Evolutionary conservation across 2,113 vertebrate species (phyloP).

Genomic region (Trematomus loennbergii): DNA sequence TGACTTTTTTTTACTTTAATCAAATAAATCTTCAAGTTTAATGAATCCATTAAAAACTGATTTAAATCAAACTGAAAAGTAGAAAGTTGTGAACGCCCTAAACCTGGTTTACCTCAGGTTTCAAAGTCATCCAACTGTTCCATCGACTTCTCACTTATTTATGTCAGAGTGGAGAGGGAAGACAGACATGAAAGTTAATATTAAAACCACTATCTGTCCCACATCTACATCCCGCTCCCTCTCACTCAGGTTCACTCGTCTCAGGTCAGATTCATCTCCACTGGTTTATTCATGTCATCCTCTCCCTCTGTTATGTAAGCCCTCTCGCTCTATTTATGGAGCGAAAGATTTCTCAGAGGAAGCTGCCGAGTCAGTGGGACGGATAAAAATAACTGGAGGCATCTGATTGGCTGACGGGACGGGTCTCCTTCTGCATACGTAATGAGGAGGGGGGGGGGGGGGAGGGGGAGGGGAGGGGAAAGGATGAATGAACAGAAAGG

Average conservation of each 20-base stretch:
- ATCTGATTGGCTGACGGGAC: slow-evolving; percentile 43
- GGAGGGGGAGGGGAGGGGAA: neutral
- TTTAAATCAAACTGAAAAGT: neutral
- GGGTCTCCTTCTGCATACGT: slow-evolving; percentile 31
- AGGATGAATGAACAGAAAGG: slow-evolving; percentile 40
- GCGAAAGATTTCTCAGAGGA: slow-evolving; percentile 34
- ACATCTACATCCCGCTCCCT: neutral
- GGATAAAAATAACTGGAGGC: slow-evolving; percentile 58
- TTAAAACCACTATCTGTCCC: slow-evolving; percentile 36
- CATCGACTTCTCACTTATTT: slow-evolving; percentile 32
- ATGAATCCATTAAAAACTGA: neutral
- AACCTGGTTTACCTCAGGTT: neutral
- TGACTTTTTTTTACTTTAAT: neutral
- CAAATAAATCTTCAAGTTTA: neutral
- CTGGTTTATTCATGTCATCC: slow-evolving; percentile 43
- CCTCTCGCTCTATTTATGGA: slow-evolving; percentile 47
- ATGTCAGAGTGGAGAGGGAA: slow-evolving; percentile 13
- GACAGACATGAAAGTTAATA: slow-evolving; percentile 17
- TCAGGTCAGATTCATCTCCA: slow-evolving; percentile 37
- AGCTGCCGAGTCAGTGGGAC: slow-evolving; percentile 65
- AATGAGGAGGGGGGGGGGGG: slow-evolving; percentile 10
- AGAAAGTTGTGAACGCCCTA: neutral
- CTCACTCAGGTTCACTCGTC: slow-evolving; percentile 27
- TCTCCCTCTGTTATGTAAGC: slow-evolving; percentile 40
- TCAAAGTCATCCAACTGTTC: slow-evolving; percentile 3